Percentiles rank a stretch among this genome's conserved stretches.
phyloP scores from a whole-genome alignment of 2,113 vertebrate genomes.

The Pseudopodoces humilis region DNA sequence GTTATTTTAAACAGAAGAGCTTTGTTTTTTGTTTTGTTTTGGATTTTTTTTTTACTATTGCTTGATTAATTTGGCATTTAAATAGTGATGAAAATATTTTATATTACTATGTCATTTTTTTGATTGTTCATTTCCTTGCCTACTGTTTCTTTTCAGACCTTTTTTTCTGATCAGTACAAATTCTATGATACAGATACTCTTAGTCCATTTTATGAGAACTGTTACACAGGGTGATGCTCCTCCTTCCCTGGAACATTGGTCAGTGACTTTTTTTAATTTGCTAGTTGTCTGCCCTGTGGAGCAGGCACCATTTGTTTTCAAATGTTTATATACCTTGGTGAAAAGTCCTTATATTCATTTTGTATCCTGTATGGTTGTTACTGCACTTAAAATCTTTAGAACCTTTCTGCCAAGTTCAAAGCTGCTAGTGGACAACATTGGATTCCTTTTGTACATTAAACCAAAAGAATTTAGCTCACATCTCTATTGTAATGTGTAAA shows the following conservation, averaged over 20 bases:
- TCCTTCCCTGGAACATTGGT: constrained; percentile 78
- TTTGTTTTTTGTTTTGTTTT: constrained; percentile 62
- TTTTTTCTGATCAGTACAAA: constrained; percentile 64
- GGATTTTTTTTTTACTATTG: constrained; percentile 73
- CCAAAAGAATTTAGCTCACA: constrained; percentile 79
- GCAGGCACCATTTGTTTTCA: constrained; percentile 75
- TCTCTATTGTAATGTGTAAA: constrained; percentile 89
- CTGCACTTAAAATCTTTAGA: constrained; percentile 74
- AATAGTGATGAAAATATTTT: constrained; percentile 80
- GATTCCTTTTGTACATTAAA: constrained; percentile 85
- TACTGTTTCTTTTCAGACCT: constrained; percentile 69
- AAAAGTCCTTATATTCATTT: constrained; percentile 72
- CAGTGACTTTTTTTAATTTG: constrained; percentile 72
- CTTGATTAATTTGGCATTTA: constrained; percentile 82
- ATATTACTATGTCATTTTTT: constrained; percentile 74
- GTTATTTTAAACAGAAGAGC: constrained; percentile 80
- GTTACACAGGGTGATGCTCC: constrained; percentile 72
- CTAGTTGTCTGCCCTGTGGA: constrained; percentile 83
- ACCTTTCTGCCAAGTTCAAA: constrained; percentile 84
- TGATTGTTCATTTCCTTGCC: constrained; percentile 77
- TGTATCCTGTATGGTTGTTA: constrained; percentile 73
- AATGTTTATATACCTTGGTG: constrained; percentile 75
- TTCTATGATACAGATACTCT: constrained; percentile 74
- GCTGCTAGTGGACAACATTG: constrained; percentile 85
- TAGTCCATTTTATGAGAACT: constrained; percentile 74